A percentile compares a stretch with the other conserved stretches of the same genome.
phyloP scores from a whole-genome alignment of 2,113 vertebrate species.

The Oncorhynchus nerka region DNA sequence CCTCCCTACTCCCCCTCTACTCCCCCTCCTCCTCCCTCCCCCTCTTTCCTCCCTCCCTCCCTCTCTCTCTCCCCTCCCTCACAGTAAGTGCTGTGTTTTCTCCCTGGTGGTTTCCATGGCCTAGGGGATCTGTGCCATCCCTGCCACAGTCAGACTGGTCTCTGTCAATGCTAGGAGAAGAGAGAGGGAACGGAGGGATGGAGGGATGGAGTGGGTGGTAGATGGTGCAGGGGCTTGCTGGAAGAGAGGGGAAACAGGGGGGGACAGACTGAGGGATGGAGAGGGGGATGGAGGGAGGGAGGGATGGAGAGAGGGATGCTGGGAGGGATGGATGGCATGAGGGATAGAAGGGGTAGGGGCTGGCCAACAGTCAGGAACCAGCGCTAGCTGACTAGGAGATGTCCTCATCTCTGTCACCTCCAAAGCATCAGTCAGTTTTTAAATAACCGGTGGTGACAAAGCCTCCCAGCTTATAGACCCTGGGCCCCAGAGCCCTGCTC shows the following conservation, averaged over 20 bases:
- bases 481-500: too few relatives aligned
- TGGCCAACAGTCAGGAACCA: constrained; percentile 47
- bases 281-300: constrained; percentile 12
- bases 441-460: constrained; percentile 65
- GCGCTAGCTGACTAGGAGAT: constrained; percentile 56
- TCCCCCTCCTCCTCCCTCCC: too few relatives aligned
- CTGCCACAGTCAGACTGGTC: too few relatives aligned
- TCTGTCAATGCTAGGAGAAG: too few relatives aligned
- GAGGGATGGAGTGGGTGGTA: too few relatives aligned
- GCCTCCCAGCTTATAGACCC: constrained; percentile 29
- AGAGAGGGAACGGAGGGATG: too few relatives aligned
- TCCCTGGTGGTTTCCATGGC: background rate
- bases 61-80: constrained; percentile 43
- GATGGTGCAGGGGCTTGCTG: too few relatives aligned
- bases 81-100: constrained; percentile 51
- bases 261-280: too few relatives aligned
- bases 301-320: constrained; percentile 32
- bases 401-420: constrained; percentile 68
- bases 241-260: too few relatives aligned
- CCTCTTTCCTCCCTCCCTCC: background rate
- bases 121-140: too few relatives aligned
- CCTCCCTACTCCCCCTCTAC: too few relatives aligned
- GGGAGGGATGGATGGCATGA: background rate
- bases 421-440: constrained; percentile 64
- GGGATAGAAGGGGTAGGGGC: constrained; percentile 17